phyloP scores from a whole-genome alignment of 2,888 invertebrate genomes.

The Microctonus aethiopoides region DNA sequence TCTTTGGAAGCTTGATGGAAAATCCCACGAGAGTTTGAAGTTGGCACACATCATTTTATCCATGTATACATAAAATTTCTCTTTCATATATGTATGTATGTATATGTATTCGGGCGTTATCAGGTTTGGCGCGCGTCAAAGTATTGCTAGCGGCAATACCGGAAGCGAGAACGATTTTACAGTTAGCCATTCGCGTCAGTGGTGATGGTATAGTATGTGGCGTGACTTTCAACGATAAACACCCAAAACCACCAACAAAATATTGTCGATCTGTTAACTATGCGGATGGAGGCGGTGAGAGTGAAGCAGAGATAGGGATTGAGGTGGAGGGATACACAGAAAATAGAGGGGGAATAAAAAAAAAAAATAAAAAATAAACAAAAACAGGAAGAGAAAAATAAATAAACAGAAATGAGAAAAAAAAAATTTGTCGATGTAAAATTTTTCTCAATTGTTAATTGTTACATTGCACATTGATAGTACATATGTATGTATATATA shows the following conservation, averaged over 20 bases:
- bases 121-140: slow-evolving; percentile 13
- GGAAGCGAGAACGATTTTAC: slow-evolving; percentile 6
- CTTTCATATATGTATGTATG: background rate
- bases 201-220: background rate
- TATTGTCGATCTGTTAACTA: background rate
- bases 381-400: background rate
- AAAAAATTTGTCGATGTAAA: background rate
- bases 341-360: background rate
- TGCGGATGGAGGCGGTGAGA: background rate
- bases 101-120: background rate
- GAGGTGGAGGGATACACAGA: background rate
- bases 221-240: slow-evolving; percentile 36
- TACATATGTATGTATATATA: background rate
- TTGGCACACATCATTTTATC: background rate
- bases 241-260: slow-evolving; percentile 5
- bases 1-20: background rate
- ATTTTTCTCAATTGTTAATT: slow-evolving; percentile 6
- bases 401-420: background rate
- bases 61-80: too few species aligned
- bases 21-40: background rate
- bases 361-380: background rate
- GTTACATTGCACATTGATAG: background rate
- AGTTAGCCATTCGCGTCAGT: background rate
- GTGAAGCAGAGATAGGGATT: background rate
- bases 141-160: background rate